Conservation (phyloP, 1,140 invertebrate species). For the Temnothorax longispinosus region DNA sequence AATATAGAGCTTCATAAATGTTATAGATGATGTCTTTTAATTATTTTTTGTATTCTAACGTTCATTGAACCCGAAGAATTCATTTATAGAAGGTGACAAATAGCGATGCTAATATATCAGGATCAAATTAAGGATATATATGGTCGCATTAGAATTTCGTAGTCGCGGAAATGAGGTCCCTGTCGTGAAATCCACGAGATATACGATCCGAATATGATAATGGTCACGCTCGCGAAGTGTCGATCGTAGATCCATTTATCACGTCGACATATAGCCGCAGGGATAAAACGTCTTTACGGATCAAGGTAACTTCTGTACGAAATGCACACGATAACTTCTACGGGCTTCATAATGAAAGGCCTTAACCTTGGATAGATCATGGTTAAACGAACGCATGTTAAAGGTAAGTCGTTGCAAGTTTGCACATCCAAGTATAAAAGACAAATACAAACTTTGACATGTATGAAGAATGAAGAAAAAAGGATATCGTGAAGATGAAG, state of each 20-base stretch:
- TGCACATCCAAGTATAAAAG: not conserved
- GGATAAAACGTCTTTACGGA: constrained; percentile 54
- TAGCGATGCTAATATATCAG: constrained; percentile 52
- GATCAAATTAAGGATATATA: constrained; percentile 59
- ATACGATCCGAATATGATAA: constrained; percentile 70
- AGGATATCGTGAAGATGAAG: not conserved
- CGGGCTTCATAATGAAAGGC: constrained; percentile 39
- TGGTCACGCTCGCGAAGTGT: constrained; percentile 50
- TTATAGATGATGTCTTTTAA: not conserved
- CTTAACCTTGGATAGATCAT: constrained; percentile 36
- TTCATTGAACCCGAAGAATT: constrained; percentile 3
- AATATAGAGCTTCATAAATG: not conserved
- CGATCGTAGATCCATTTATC: constrained; percentile 70
- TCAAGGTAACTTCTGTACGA: constrained; percentile 35
- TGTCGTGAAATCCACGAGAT: constrained; percentile 63
- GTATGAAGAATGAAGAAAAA: not conserved
- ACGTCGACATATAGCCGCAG: constrained; percentile 25
- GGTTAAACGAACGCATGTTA: constrained; percentile 11
- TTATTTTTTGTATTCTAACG: not conserved
- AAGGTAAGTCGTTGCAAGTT: not conserved
- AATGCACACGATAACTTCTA: constrained; percentile 50
- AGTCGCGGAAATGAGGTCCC: constrained; percentile 65
- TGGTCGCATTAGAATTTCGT: constrained; percentile 66
- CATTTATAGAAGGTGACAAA: constrained; percentile 51
- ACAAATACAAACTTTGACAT: not conserved